phyloP scores from a whole-genome alignment of 1,140 invertebrate genomes.

The Ylistrum balloti region DNA sequence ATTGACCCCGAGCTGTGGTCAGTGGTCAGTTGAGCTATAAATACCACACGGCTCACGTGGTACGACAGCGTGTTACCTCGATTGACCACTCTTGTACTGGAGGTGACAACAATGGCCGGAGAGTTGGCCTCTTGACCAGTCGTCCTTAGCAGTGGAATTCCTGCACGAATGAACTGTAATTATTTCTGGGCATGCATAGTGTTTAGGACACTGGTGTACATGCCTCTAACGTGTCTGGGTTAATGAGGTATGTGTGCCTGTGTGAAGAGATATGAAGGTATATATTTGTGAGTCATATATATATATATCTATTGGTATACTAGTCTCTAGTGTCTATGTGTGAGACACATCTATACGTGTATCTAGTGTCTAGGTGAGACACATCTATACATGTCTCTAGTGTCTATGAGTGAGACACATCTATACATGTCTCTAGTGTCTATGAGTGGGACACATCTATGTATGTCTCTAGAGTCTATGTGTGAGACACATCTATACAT shows the following conservation, averaged over 20 bases:
- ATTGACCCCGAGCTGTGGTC: not conserved
- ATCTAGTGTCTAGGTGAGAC: too few relatives aligned
- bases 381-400: not conserved
- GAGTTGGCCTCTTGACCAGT: not conserved
- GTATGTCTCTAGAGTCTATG: too few relatives aligned
- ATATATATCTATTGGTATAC: too few relatives aligned
- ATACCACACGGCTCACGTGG: not conserved
- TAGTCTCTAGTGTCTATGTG: too few relatives aligned
- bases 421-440: not conserved
- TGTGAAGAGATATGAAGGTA: too few relatives aligned
- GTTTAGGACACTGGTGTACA: not conserved
- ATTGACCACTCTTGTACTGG: slow-evolving; percentile 31
- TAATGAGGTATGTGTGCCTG: too few relatives aligned
- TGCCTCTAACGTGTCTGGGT: too few relatives aligned
- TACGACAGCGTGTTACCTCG: not conserved
- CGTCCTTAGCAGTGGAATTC: not conserved
- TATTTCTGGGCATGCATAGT: not conserved
- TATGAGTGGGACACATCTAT: too few relatives aligned
- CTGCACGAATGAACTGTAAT: not conserved
- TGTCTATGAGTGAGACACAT: not conserved
- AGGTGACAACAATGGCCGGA: not conserved
- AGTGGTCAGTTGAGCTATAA: not conserved
- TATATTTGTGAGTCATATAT: too few relatives aligned
- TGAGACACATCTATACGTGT: too few relatives aligned
- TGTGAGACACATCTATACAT: too few relatives aligned